Percentiles rank a stretch among this genome's conserved stretches.
These are phyloP conservation scores for Laterallus jamaicensis DNA, from an alignment of 2,113 vertebrate species.

Conservation along the genomic window DNA sequence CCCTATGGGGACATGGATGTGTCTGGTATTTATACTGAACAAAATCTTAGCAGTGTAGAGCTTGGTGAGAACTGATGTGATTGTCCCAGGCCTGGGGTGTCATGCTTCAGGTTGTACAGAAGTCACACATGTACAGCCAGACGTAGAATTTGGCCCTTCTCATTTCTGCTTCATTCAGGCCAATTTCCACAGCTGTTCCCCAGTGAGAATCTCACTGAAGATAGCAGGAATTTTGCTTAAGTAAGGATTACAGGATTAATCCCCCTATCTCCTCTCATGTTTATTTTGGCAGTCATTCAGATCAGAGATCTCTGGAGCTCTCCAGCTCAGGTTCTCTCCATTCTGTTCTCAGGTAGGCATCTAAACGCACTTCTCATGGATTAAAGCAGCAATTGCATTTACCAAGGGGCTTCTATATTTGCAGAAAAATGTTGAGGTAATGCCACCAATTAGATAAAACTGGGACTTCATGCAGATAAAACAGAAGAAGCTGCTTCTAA, in stretches of 20 bases:
- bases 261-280: constrained; percentile 32
- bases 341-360: not conserved
- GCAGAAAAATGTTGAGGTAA: not conserved
- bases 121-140: not conserved
- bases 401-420: not conserved
- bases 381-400: constrained; percentile 5
- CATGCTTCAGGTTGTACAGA: not conserved
- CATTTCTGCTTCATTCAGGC: constrained; percentile 28
- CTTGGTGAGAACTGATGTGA: not conserved
- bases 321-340: not conserved
- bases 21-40: not conserved
- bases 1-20: not conserved
- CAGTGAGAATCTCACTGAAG: constrained; percentile 9
- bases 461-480: not conserved
- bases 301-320: not conserved
- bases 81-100: not conserved
- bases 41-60: not conserved
- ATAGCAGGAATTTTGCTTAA: constrained; percentile 48
- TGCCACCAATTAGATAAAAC: constrained; percentile 40
- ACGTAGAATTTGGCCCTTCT: constrained; percentile 22
- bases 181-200: constrained; percentile 37
- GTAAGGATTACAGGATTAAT: constrained; percentile 53
- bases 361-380: not conserved
- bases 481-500: constrained; percentile 6
- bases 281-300: constrained; percentile 52